Conservation (phyloP, 2,888 invertebrate genomes). For the Ochlodes sylvanus region DNA sequence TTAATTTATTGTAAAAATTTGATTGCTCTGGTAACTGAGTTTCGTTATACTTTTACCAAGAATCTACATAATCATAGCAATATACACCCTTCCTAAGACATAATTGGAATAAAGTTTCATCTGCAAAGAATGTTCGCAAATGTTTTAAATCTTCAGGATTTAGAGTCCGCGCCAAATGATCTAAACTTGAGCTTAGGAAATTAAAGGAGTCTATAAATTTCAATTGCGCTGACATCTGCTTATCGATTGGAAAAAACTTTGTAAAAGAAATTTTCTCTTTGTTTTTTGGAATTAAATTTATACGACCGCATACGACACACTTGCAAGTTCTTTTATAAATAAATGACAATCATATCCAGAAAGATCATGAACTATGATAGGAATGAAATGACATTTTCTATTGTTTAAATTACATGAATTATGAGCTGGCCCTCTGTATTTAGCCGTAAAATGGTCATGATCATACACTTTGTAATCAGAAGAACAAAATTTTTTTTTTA, state of each 20-base stretch:
- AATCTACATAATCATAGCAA: slow-evolving; percentile 6
- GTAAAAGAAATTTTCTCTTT: slow-evolving; percentile 10
- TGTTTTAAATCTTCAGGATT: slow-evolving; percentile 21
- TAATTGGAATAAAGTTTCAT: slow-evolving; percentile 41
- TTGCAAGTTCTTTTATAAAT: slow-evolving; percentile 27
- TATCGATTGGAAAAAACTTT: slow-evolving; percentile 17
- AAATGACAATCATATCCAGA: slow-evolving; percentile 28
- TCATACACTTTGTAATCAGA: slow-evolving; percentile 11
- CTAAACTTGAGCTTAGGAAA: slow-evolving; percentile 33
- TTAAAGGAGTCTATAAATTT: slow-evolving; percentile 37
- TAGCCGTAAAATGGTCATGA: slow-evolving; percentile 16
- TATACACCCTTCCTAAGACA: slow-evolving; percentile 41
- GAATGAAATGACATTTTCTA: slow-evolving; percentile 43
- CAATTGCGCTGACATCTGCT: slow-evolving; percentile 8
- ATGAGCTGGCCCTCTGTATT: slow-evolving; percentile 22
- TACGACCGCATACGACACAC: slow-evolving; percentile 6
- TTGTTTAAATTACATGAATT: slow-evolving; percentile 41
- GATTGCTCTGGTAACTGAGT: slow-evolving; percentile 6
- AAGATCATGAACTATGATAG: slow-evolving; percentile 42
- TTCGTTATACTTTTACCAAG: slow-evolving; percentile 4
- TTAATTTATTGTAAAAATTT: slow-evolving; percentile 9
- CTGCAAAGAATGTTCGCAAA: slow-evolving; percentile 18
- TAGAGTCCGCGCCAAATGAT: background rate
- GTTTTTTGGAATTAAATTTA: slow-evolving; percentile 26
- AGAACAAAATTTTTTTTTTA: slow-evolving; percentile 9